Evolutionary conservation across 2,113 vertebrate genomes (phyloP).

Genomic region (Chamaetylas fuelleborni): DNA sequence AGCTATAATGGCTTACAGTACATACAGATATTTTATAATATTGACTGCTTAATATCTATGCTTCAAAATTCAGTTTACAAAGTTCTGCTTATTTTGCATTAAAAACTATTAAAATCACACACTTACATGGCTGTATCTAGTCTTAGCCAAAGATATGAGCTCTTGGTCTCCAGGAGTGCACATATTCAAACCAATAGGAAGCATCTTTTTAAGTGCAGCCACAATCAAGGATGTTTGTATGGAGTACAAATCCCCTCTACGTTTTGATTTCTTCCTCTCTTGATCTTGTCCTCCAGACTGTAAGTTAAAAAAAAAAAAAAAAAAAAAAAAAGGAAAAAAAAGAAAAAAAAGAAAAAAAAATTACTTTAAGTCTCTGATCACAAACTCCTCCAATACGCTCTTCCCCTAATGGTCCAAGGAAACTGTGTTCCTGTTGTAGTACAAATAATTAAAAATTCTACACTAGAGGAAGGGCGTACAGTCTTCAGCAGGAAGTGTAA

Average conservation of each 20-base stretch:
- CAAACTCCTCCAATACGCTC: background rate
- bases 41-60: background rate
- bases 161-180: slow-evolving; percentile 98
- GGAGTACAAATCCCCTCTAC: slow-evolving; percentile 94
- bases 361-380: background rate
- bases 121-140: slow-evolving; percentile 88
- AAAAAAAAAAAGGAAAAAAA: background rate
- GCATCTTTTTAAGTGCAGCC: slow-evolving; percentile 96
- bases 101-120: background rate
- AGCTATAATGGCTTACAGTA: background rate
- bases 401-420: background rate
- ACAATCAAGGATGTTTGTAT: slow-evolving; percentile 97
- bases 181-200: slow-evolving; percentile 98
- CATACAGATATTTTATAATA: background rate
- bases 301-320: slow-evolving; percentile 38
- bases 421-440: background rate
- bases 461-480: background rate
- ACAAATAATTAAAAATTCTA: background rate
- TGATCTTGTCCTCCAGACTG: slow-evolving; percentile 97
- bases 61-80: background rate
- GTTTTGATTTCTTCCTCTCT: slow-evolving; percentile 93
- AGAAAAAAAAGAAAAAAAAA: background rate
- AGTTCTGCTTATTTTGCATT: background rate
- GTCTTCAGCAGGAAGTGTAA: background rate
- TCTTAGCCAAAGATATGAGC: slow-evolving; percentile 93